phyloP scores from a whole-genome alignment of 2,888 invertebrate genomes.

The Cancer borealis region DNA sequence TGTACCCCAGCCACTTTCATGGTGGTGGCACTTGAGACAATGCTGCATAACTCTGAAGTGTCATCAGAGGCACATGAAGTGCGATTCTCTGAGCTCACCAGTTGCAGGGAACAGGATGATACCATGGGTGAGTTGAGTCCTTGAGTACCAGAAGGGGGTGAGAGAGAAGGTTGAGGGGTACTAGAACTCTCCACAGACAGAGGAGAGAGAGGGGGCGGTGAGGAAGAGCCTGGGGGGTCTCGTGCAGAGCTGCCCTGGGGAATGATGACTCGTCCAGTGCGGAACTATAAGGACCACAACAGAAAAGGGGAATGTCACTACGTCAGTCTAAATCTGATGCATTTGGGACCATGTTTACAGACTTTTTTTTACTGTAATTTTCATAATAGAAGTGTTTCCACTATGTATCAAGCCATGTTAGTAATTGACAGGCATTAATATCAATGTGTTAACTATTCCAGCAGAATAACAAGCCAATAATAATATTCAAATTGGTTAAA shows the following conservation, averaged over 20 bases:
- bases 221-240: constrained; percentile 68
- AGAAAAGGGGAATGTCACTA: constrained; percentile 72
- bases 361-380: constrained; percentile 37
- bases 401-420: constrained; percentile 57
- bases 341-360: constrained; percentile 51
- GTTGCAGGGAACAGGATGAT: constrained; percentile 60
- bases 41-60: constrained; percentile 58
- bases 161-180: constrained; percentile 71
- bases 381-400: constrained; percentile 16
- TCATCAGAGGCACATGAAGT: constrained; percentile 64
- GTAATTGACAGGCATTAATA: constrained; percentile 52
- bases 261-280: constrained; percentile 73
- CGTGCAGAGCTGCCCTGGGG: constrained; percentile 67
- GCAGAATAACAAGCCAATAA: constrained; percentile 29
- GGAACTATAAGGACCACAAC: constrained; percentile 74
- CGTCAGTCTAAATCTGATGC: constrained; percentile 48
- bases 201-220: constrained; percentile 70
- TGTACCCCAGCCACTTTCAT: constrained; percentile 76
- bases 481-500: background rate
- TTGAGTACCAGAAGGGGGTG: constrained; percentile 67
- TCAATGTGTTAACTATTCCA: background rate
- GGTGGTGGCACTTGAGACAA: constrained; percentile 64
- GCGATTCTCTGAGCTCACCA: constrained; percentile 64
- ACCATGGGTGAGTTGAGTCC: constrained; percentile 70
- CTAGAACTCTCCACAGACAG: constrained; percentile 74